phyloP scores from a whole-genome alignment of 1,140 invertebrate species.

The Eumaeus atala region DNA sequence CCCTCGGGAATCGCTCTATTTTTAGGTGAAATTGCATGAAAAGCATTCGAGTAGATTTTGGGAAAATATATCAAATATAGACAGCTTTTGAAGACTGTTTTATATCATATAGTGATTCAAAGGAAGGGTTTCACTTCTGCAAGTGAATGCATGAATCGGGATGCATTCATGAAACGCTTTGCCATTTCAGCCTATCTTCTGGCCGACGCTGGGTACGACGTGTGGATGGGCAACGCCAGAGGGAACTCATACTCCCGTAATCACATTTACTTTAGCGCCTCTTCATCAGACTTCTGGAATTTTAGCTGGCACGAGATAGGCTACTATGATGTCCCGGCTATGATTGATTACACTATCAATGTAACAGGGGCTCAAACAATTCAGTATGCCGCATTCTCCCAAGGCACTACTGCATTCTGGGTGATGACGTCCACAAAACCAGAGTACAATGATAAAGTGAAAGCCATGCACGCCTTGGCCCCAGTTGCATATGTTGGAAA shows the following conservation, averaged over 20 bases:
- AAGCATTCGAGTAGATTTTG: no score
- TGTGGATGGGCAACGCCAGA: slow-evolving; percentile 81
- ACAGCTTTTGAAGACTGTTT: no score
- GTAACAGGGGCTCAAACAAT: slow-evolving; percentile 68
- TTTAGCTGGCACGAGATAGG: slow-evolving; percentile 84
- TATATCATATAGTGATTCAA: no score
- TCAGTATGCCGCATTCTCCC: slow-evolving; percentile 77
- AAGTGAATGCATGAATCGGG: no score
- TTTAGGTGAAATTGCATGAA: no score
- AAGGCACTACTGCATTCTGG: slow-evolving; percentile 78
- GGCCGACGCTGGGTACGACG: slow-evolving; percentile 79
- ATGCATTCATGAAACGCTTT: neutral
- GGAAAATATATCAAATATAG: no score
- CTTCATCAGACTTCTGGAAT: slow-evolving; percentile 77
- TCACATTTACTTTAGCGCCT: slow-evolving; percentile 67
- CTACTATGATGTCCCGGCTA: slow-evolving; percentile 83
- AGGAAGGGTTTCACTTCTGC: no score
- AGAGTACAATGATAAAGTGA: slow-evolving; percentile 79
- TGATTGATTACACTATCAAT: slow-evolving; percentile 81
- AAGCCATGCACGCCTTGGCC: slow-evolving; percentile 80
- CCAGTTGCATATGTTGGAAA: slow-evolving; percentile 83
- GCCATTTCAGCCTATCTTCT: slow-evolving; percentile 74
- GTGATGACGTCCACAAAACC: slow-evolving; percentile 78
- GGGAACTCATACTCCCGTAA: slow-evolving; percentile 78
- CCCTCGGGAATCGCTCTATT: no score